Conservation (phyloP, 1,140 invertebrate species). For the Octopus bimaculoides region DNA sequence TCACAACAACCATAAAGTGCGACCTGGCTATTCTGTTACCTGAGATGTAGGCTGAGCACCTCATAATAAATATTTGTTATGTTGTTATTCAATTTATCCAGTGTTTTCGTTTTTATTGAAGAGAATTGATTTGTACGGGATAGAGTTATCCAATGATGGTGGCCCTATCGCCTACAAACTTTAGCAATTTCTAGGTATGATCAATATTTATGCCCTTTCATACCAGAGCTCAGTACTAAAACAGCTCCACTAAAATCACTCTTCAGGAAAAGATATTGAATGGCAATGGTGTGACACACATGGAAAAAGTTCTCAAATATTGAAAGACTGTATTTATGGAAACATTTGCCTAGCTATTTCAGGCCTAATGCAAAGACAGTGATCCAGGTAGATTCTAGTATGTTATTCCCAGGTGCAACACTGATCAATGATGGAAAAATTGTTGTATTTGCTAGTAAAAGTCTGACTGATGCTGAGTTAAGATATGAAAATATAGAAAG, state of each 20-base stretch:
- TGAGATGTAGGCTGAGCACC: no score
- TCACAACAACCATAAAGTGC: no score
- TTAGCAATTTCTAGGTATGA: neutral
- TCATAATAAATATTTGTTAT: no score
- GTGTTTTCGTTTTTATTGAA: no score
- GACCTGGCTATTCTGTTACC: no score
- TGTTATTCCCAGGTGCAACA: slow-evolving; percentile 53
- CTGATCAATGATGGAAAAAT: slow-evolving; percentile 56
- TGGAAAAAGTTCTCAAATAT: slow-evolving; percentile 14
- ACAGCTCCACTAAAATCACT: neutral
- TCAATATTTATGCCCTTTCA: neutral
- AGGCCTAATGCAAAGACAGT: neutral
- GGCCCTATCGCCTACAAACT: no score
- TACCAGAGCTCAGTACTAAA: neutral
- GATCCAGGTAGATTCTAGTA: slow-evolving; percentile 26
- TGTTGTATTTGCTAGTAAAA: slow-evolving; percentile 56
- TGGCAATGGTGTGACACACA: neutral
- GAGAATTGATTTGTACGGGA: no score
- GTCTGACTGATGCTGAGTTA: slow-evolving; percentile 51
- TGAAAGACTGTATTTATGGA: slow-evolving; percentile 17
- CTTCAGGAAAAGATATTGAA: neutral
- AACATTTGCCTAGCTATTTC: slow-evolving; percentile 21
- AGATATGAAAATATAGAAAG: slow-evolving; percentile 59
- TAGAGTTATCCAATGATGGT: no score
- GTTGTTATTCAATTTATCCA: no score